These are phyloP conservation scores for Aleiodes sp. DNA, from an alignment of 1,140 invertebrate species.

Conservation along the genomic window DNA sequence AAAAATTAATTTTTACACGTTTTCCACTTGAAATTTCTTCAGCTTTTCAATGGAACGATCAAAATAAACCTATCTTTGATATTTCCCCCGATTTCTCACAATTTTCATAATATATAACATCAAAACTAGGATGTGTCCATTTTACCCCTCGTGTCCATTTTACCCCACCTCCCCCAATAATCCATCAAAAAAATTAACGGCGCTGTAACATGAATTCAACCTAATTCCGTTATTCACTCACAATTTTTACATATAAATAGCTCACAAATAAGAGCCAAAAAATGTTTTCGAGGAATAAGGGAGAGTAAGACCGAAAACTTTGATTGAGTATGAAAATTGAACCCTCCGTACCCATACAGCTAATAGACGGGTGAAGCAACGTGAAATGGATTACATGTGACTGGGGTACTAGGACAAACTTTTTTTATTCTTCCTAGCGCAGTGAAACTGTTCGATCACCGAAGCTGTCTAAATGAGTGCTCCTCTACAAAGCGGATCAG, in stretches of 20 bases:
- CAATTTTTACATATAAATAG: constrained; percentile 1
- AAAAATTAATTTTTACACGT: no score
- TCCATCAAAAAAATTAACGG: no score
- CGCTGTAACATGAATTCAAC: neutral
- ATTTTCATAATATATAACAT: no score
- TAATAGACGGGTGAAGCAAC: neutral
- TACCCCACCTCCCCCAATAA: no score
- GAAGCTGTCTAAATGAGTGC: constrained; percentile 65
- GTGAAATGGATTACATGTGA: constrained; percentile 28
- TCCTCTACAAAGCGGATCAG: constrained; percentile 64
- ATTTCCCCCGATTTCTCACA: no score
- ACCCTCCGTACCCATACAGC: neutral
- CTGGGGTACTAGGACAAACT: constrained; percentile 27
- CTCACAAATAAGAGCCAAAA: neutral
- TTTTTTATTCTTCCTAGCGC: constrained; percentile 41
- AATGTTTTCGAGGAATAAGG: neutral
- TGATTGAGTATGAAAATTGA: neutral
- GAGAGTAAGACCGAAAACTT: neutral
- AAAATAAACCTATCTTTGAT: no score
- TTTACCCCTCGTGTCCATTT: no score
- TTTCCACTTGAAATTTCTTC: no score
- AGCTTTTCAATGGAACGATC: no score
- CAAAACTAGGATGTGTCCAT: no score
- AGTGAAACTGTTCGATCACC: constrained; percentile 63
- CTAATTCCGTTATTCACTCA: neutral